Evolutionary conservation across 2,797 vertebrate species (phyloP), one percentile per base, ranked within the genome.

Genomic region (Anabas testudineus): DNA sequence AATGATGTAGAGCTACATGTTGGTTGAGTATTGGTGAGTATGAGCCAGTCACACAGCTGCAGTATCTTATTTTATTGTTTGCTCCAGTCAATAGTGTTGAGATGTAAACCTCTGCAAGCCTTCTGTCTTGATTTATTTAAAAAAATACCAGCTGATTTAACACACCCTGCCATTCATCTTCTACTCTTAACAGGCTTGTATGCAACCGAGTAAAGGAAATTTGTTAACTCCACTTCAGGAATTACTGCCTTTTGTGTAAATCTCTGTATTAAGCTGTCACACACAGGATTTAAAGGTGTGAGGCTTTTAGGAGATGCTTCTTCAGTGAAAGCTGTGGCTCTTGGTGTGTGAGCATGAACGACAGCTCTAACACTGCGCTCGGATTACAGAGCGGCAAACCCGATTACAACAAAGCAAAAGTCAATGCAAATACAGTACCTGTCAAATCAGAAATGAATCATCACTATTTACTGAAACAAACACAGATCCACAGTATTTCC

Each of bases 341-440:
- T 30, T 52, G 1, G 15, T 16, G 4, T 14, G 8, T 13, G 36
- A 41, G 24, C 22, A 32, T 58, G n/a, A 74, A 22, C 19, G 39
- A 67, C 53, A 67, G 47, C 70, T 70, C 3, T 41, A 34, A 59
- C 43, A 26, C 19, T 43, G 21, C 0, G 10, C 37, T 59, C n/a
- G 19, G 1, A 22, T 45, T 37, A 13, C 21, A 39, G 55, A 41
- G 46, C 22, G n/a, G 37, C 7, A 46, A 7, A 4, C 6, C 18
- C 54, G 49, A 76, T 67, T 63, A 61, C 49, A 32, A 18, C 19
- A 26, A 69, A 74, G n/a, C n/a, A 67, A n/a, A n/a, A n/a, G 7
- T 46, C 41, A 54, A 41, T 71, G 45, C 32, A 61, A 64, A 52
- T 34, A 62, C 71, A 64, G 52, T 34, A 62, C 71, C 19, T 0